Conservation (phyloP, 1,140 invertebrate genomes). For the Calosoma granatense region DNA sequence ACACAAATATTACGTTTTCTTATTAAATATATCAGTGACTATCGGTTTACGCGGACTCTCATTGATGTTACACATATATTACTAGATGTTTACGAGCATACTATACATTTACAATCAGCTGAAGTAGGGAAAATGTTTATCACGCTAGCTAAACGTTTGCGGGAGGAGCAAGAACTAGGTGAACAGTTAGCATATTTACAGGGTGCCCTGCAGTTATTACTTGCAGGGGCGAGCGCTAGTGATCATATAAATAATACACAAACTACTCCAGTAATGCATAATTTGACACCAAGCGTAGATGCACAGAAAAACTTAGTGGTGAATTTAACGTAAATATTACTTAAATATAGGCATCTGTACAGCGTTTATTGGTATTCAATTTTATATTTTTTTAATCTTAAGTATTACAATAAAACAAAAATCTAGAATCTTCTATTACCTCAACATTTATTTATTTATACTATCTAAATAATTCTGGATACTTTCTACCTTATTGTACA, state of each 20-base stretch:
- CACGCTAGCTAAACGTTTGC: constrained; percentile 47
- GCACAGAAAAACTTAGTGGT: constrained; percentile 51
- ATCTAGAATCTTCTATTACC: too few species aligned
- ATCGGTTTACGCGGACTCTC: constrained; percentile 60
- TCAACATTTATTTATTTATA: constrained; percentile 6
- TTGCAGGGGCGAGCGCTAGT: constrained; percentile 42
- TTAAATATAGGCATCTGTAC: neutral
- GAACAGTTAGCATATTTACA: constrained; percentile 49
- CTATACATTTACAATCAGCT: constrained; percentile 42
- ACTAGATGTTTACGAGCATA: constrained; percentile 60
- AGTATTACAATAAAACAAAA: neutral
- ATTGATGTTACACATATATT: constrained; percentile 63
- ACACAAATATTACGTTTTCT: constrained; percentile 63
- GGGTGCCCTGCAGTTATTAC: constrained; percentile 58
- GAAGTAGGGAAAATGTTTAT: constrained; percentile 48
- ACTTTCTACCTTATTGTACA: constrained; percentile 29
- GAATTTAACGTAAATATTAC: constrained; percentile 37
- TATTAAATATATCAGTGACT: constrained; percentile 61
- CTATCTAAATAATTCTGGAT: constrained; percentile 29
- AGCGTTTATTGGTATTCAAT: neutral
- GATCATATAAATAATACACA: constrained; percentile 24
- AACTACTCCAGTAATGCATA: constrained; percentile 28
- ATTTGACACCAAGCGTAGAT: constrained; percentile 43
- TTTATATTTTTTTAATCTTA: neutral
- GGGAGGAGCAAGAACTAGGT: constrained; percentile 55